Conservation (phyloP, 1,140 invertebrate species). For the Nasonia vitripennis region DNA sequence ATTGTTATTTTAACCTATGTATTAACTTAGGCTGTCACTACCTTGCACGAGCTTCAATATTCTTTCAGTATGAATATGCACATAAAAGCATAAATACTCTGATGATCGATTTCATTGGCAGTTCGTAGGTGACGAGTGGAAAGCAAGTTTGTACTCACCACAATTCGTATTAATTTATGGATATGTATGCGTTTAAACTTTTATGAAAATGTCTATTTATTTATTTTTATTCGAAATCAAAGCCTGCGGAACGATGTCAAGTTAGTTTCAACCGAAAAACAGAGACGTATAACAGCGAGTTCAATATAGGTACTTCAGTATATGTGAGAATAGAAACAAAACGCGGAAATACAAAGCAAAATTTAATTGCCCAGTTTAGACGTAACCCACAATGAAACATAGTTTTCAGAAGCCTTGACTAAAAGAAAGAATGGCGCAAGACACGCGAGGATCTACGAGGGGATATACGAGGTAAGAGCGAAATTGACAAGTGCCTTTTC, state of each 20-base stretch:
- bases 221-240: neutral
- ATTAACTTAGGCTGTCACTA: neutral
- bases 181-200: too few species aligned
- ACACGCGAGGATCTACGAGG: too few species aligned
- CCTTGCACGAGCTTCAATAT: neutral
- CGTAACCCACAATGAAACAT: too few species aligned
- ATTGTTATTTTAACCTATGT: neutral
- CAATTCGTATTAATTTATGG: too few species aligned
- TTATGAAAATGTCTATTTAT: neutral
- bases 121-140: neutral
- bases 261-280: neutral
- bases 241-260: neutral
- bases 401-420: too few species aligned
- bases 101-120: neutral
- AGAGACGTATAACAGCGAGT: too few species aligned
- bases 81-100: neutral
- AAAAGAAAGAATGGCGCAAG: too few species aligned
- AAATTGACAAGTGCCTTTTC: slow-evolving; percentile 18
- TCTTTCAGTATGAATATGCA: neutral
- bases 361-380: too few species aligned
- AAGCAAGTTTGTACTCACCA: too few species aligned
- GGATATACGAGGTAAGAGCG: neutral
- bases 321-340: too few species aligned
- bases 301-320: too few species aligned
- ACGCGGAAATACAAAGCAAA: too few species aligned